Evolutionary conservation across 2,113 vertebrate species (phyloP), one percentile per base, ranked within the genome.

Genomic region (Apistogramma diplotaenia): DNA sequence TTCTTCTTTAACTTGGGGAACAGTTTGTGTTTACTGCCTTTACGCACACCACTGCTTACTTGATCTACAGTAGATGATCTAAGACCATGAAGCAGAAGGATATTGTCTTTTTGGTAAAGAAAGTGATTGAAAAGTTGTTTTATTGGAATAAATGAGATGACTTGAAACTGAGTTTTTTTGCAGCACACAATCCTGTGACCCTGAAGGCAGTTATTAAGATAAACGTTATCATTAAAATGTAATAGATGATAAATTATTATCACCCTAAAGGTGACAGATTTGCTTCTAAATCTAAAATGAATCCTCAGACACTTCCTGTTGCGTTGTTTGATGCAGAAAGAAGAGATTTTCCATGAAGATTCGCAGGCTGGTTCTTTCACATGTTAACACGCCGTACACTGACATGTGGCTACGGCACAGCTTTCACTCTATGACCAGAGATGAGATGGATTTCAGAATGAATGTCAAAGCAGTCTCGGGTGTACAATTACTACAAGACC

Each of bases 401-500:
- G 62, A 85, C 18, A 74, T 21, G 1, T 13, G 76, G 43, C 79
- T n/a, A 23, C 43, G 78, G 59, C 29, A 13, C 40, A 27, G 21
- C 54, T 81, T 15, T 71, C 31, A 11, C 78, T 70, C 4, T 54
- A 73, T 19, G 57, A 43, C 79, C 61, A 57, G 59, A 85, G 74
- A 90, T 85, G 78, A 88, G 74, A 84, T 70, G 21, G 60, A 46
- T 85, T 89, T 78, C 72, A 89, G 77, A 92, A 82, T 56, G 18
- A 89, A 87, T 71, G 83, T 87, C 23, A 62, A 67, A 79, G 15
- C 29, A 15, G 70, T 90, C 88, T 93, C 89, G 25, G 57, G 85
- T 81, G 89, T 88, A 83, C 91, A 87, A 91, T 93, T 94, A 94
- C 60, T 77, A 78, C 84, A 74, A 80, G 84, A 89, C 78, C 77